Evolutionary conservation across 2,888 invertebrate genomes (phyloP).

Genomic region (Pedicia rivosa): DNA sequence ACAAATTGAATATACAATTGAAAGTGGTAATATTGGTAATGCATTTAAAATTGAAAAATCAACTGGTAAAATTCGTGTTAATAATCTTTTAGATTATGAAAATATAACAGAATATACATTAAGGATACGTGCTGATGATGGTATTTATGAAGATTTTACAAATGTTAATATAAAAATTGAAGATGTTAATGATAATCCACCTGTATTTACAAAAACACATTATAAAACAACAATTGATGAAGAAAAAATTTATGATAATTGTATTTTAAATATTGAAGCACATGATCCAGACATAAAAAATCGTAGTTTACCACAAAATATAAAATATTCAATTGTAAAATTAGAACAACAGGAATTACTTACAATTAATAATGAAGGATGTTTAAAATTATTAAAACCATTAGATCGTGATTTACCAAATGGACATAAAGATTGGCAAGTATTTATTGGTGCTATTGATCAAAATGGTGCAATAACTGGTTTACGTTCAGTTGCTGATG

Average conservation of each 20-base stretch:
- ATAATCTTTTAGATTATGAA: constrained; percentile 66
- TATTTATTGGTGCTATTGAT: constrained; percentile 58
- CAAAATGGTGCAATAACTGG: constrained; percentile 55
- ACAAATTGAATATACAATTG: constrained; percentile 72
- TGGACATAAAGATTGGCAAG: constrained; percentile 68
- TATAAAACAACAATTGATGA: constrained; percentile 61
- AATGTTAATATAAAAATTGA: constrained; percentile 71
- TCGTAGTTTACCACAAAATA: constrained; percentile 55
- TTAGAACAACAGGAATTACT: constrained; percentile 54
- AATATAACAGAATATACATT: constrained; percentile 68
- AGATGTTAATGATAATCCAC: constrained; percentile 87
- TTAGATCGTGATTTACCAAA: constrained; percentile 80
- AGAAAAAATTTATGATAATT: constrained; percentile 50
- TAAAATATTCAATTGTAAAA: constrained; percentile 58
- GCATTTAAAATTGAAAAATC: constrained; percentile 73
- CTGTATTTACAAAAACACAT: constrained; percentile 55
- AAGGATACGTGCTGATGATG: constrained; percentile 72
- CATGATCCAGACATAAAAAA: constrained; percentile 78
- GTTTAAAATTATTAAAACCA: constrained; percentile 43
- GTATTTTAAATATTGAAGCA: constrained; percentile 53
- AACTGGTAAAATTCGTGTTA: constrained; percentile 73
- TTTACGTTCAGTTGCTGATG: constrained; percentile 44
- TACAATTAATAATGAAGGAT: constrained; percentile 57
- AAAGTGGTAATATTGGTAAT: constrained; percentile 68
- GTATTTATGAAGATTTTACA: constrained; percentile 65